Base-by-base conservation (phyloP, 1,140 invertebrate species). In the Chironomus striatipennis region DNA sequence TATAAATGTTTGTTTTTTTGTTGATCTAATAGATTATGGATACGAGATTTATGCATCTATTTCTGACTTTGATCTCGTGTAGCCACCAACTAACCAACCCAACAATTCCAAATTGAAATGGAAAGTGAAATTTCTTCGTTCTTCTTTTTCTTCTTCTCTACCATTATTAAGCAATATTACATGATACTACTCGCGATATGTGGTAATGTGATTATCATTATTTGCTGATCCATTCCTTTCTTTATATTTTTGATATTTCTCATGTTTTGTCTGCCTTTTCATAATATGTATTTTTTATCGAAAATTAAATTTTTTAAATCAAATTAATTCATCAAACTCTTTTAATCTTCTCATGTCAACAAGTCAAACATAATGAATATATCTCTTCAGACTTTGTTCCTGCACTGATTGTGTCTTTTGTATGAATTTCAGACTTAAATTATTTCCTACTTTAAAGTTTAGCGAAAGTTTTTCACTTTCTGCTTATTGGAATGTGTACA, bases 391-490 rank as follows among this genome's bases (percentile, higher is more conserved):
- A 34, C 24, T 34, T 34, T 34, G 24, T 34, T 34, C 24, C 1
- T 34, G 24, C 5, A 34, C 24, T 34, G 1, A 34, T 34, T 2
- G 24, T 34, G 5, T 34, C 24, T 34, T 2, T 34, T 34, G 24
- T 34, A 34, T 34, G 24, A 34, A 34, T 34, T 34, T 34, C 1
- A 34, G 24, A 34, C 24, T 34, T 34, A 34, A 34, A 34, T 34
- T 34, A 34, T 34, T 34, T 34, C 24, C 24, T 34, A 34, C 12
- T 57, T 57, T 57, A 57, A 57, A 57, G n/a, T 57, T 57, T 10
- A 57, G 47, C 47, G 47, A 57, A 57, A 57, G 47, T 57, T 57
- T 57, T 57, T 57, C 47, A n/a, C n/a, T n/a, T 57, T 15, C 12
- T 57, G 24, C 24, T 34, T 34, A 2, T 34, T 34, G 24, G 5